Percentiles rank a stretch among this genome's conserved stretches.
phyloP scores from a whole-genome alignment of 2,888 invertebrate species.

The Rhagium mordax region DNA sequence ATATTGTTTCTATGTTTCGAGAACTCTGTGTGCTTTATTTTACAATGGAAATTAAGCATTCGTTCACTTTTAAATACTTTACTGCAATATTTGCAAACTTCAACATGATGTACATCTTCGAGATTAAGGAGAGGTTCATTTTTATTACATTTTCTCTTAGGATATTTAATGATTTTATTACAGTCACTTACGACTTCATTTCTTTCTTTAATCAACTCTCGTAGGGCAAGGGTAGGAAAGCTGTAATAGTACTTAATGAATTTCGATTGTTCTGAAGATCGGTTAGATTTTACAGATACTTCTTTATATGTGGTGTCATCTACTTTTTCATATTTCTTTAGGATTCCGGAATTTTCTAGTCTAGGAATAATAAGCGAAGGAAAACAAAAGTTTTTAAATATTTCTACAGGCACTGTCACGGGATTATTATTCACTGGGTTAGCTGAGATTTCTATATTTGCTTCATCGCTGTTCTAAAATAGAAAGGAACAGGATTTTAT shows the following conservation, averaged over 20 bases:
- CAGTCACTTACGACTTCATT: background rate
- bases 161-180: background rate
- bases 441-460: background rate
- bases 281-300: background rate
- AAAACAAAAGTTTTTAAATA: background rate
- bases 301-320: background rate
- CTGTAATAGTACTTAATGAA: conserved; percentile 15
- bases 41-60: background rate
- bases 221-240: background rate
- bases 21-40: background rate
- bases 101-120: background rate
- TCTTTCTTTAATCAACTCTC: conserved; percentile 9
- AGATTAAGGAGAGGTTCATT: background rate
- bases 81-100: conserved; percentile 15
- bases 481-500: background rate
- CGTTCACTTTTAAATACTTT: background rate
- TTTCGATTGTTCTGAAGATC: background rate
- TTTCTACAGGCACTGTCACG: background rate
- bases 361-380: background rate
- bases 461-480: background rate
- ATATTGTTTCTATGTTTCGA: background rate
- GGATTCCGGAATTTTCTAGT: background rate
- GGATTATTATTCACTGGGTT: background rate
- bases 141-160: background rate
- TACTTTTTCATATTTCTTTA: background rate